Evolutionary conservation across 2,888 invertebrate species (phyloP), one percentile per base, ranked within the genome.

Genomic region (Megamerina dolium): DNA sequence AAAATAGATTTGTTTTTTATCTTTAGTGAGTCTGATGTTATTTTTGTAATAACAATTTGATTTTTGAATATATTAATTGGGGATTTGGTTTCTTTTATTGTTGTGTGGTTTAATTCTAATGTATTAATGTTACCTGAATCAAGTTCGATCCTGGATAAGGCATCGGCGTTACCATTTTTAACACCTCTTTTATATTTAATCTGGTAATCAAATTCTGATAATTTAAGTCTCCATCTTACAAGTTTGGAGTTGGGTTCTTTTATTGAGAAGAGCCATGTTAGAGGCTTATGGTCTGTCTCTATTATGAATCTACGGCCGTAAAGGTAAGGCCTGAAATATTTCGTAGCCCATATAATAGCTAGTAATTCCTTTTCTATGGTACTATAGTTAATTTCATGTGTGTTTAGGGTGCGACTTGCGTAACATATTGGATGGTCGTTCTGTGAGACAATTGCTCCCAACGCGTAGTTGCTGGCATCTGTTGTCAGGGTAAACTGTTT

Each of bases 401-500:
- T n/a, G n/a, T n/a, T n/a, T n/a, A n/a, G n/a, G n/a, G n/a, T n/a
- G n/a, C 49, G 21, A 13, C 44, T 40, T 4, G 40, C 48, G n/a
- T 37, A 48, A 26, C 45, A 45, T 8, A 45, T 37, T 1, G 38
- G 41, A 16, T 38, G 41, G 29, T 44, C 16, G 5, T 44, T 32
- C 6, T 48, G 51, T 4, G 53, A 17, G 13, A 48, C 36, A 3
- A n/a, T n/a, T n/a, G 43, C 47, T 20, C 48, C 52, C 33, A 46
- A 12, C 5, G 44, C 42, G 8, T 39, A 38, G 8, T 46, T 41
- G 27, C 46, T 50, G 2, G 51, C 51, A 16, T 48, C 53, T 14
- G 46, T 50, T 3, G 41, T 48, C 1, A 51, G 18, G 13, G 41
- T 43, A n/a, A 54, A 51, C 14, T 43, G 47, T 37, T 52, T 50